Percentiles rank a stretch among this genome's conserved stretches.
Evolutionary conservation across 1,140 invertebrate species (phyloP).

Genomic region (Dreissena polymorpha): DNA sequence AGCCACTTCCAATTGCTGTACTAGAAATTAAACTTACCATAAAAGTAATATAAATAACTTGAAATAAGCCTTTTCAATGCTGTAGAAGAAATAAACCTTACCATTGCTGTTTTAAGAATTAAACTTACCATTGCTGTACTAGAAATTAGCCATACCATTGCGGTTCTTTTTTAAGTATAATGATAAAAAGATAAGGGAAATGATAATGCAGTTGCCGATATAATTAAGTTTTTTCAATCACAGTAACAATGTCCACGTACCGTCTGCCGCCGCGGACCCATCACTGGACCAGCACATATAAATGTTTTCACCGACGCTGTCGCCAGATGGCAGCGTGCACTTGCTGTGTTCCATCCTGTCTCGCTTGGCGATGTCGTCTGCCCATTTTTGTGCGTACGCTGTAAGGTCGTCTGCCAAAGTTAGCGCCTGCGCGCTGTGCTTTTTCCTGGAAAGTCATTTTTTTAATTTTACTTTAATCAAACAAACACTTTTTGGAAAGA

Average conservation of each 20-base stretch:
- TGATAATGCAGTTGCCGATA: no score
- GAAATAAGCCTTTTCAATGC: no score
- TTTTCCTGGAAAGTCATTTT: neutral
- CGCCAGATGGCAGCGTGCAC: conserved; percentile 34
- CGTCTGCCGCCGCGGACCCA: neutral
- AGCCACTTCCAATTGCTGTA: no score
- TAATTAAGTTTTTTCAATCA: no score
- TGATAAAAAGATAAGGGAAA: no score
- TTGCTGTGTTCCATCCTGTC: conserved; percentile 45
- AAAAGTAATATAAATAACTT: no score
- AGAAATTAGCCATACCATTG: no score
- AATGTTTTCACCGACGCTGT: conserved; percentile 37
- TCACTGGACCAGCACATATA: conserved; percentile 44
- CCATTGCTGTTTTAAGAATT: no score
- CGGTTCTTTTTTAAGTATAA: no score
- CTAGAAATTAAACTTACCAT: no score
- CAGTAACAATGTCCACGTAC: neutral
- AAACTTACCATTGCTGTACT: no score
- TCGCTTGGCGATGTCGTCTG: conserved; percentile 19
- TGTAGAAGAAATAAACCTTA: no score
- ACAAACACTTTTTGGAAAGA: neutral
- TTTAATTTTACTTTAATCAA: neutral
- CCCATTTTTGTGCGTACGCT: conserved; percentile 36
- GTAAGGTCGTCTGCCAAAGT: conserved; percentile 19
- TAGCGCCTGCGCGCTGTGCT: conserved; percentile 17